Evolutionary conservation across 2,888 invertebrate species (phyloP).

Genomic region (Cheilosia pagana): DNA sequence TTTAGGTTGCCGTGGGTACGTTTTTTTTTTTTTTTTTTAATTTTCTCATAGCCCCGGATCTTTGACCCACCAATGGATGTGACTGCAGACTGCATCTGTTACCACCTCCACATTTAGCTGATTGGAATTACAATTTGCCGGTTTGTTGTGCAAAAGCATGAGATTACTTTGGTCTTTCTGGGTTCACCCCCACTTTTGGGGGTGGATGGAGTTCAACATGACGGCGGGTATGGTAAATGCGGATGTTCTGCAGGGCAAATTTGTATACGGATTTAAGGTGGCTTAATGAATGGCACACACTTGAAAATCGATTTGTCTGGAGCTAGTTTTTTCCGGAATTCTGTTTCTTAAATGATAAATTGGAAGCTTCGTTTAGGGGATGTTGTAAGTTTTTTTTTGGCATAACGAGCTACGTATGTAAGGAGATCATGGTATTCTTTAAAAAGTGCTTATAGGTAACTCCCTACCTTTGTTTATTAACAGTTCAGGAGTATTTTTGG

Average conservation of each 20-base stretch:
- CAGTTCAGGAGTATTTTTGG: too few species aligned
- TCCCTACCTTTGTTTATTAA: too few species aligned
- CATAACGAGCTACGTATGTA: too few species aligned
- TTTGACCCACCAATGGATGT: constrained; percentile 65
- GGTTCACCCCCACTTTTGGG: constrained; percentile 6
- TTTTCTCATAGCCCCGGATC: constrained; percentile 70
- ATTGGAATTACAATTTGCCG: constrained; percentile 71
- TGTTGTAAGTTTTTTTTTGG: too few species aligned
- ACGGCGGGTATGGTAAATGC: neutral
- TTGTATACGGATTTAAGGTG: neutral
- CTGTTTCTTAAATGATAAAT: too few species aligned
- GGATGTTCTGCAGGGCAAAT: neutral
- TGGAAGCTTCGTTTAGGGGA: too few species aligned
- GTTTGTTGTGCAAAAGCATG: constrained; percentile 49
- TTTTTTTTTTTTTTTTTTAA: constrained; percentile 59
- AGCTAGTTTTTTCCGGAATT: neutral
- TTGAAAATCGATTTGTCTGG: neutral
- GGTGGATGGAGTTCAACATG: neutral
- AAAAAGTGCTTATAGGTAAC: too few species aligned
- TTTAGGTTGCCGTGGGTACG: constrained; percentile 70
- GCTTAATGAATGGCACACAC: neutral
- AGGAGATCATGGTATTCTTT: too few species aligned
- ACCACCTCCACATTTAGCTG: constrained; percentile 71
- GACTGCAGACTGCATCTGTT: constrained; percentile 66
- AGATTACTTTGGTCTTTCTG: constrained; percentile 42